A percentile compares a stretch with the other conserved stretches of the same genome.
Conservation (phyloP, 2,113 vertebrate genomes). For the Sapayoa aenigma region DNA sequence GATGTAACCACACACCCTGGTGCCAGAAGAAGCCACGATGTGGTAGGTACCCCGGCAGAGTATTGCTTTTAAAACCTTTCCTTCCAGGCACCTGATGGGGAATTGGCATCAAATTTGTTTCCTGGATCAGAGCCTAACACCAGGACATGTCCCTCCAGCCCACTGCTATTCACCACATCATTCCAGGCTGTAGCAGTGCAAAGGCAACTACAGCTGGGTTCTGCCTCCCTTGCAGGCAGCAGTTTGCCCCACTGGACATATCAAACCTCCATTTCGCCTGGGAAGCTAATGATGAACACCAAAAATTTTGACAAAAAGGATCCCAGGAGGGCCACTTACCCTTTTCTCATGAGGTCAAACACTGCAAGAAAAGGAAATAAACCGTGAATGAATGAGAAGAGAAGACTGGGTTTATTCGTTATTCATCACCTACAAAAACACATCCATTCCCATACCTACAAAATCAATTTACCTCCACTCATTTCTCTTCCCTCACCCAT, state of each 20-base stretch:
- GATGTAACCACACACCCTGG: background rate
- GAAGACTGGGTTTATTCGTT: background rate
- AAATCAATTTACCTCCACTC: background rate
- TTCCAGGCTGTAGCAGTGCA: background rate
- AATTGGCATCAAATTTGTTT: background rate
- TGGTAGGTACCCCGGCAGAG: background rate
- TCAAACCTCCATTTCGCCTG: background rate
- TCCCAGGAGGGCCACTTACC: constrained; percentile 82
- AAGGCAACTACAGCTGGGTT: background rate
- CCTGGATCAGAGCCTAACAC: background rate
- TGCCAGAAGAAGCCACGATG: background rate
- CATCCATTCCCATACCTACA: background rate
- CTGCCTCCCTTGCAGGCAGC: background rate
- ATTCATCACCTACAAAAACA: background rate
- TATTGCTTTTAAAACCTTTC: background rate
- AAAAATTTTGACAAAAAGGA: background rate
- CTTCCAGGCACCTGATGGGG: background rate
- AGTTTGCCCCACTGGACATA: background rate
- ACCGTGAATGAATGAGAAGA: background rate
- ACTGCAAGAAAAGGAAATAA: constrained; percentile 79
- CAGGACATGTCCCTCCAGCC: background rate
- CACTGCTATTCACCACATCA: background rate
- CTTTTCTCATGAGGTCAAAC: constrained; percentile 96
- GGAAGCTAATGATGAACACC: background rate
- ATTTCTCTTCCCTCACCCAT: background rate